These are phyloP conservation scores for Lathronympha strigana DNA, from an alignment of 2,888 invertebrate species.

Conservation along the genomic window DNA sequence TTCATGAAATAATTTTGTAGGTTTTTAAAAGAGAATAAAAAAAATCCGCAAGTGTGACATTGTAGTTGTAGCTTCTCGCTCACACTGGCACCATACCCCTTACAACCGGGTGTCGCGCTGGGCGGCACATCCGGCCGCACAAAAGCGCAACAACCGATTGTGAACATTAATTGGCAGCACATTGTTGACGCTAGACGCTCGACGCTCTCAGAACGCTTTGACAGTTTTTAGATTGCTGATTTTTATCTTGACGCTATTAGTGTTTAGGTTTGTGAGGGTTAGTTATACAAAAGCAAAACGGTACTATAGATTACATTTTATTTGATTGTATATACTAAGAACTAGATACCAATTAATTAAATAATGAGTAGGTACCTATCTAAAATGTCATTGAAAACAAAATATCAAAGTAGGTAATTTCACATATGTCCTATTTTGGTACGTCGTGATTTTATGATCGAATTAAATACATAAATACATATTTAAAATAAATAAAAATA, in stretches of 20 bases:
- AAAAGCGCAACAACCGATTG: slow-evolving; percentile 34
- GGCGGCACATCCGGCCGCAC: slow-evolving; percentile 38
- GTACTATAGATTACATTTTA: background rate
- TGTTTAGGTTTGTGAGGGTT: background rate
- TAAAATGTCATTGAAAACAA: too few species aligned
- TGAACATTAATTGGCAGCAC: slow-evolving; percentile 35
- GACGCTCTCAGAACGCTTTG: slow-evolving; percentile 8
- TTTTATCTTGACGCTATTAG: background rate
- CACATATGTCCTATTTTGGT: too few species aligned
- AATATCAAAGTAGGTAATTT: too few species aligned
- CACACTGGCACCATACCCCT: slow-evolving; percentile 15
- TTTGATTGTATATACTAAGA: too few species aligned
- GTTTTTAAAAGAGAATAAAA: background rate
- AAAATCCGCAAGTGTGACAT: background rate
- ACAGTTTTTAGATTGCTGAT: slow-evolving; percentile 38
- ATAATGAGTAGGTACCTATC: too few species aligned
- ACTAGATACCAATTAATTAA: too few species aligned
- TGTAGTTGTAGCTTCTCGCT: background rate
- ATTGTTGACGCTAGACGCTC: background rate
- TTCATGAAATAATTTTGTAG: too few species aligned
- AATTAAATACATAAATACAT: too few species aligned
- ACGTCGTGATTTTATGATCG: too few species aligned
- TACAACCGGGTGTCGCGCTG: slow-evolving; percentile 16
- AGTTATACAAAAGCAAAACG: background rate
- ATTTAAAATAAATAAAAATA: too few species aligned